Base-by-base conservation (phyloP, 2,888 invertebrate genomes). In the Aleiodes testaceus region DNA sequence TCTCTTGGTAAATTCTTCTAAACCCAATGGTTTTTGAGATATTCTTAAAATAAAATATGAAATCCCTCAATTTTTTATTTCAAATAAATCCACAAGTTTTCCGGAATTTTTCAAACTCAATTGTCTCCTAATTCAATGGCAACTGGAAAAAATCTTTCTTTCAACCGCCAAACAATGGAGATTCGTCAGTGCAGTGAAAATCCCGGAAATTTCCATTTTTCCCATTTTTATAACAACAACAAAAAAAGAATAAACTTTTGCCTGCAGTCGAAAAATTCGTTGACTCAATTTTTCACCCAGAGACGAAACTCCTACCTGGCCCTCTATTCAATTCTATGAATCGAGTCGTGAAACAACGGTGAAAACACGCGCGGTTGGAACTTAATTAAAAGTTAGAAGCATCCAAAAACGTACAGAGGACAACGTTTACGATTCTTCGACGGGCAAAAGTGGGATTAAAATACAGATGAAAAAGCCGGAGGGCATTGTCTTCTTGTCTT, bases 311-410 rank as follows among this genome's bases (percentile, higher is more conserved):
- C 14, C 16, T 11, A 59, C 26, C 3, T 18, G 4, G 18, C 9
- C 9, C 45, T 45, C 22, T 47, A 45, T 63, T 20, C 26, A 63
- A 63, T 63, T 63, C 45, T 26, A 45, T 9, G 22, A 45, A 45
- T 63, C 45, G 14, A 11, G 42, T 36, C 42, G 49, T 70, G 20
- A 65, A 70, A 70, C 70, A 66, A 59, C 44, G 22, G 22, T 14
- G 36, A 49, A 59, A 47, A 59, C 55, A 61, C 66, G 53, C 22
- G 53, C 45, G 45, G 49, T 36, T 45, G 49, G 36, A 70, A 70
- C 66, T 70, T 70, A 59, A 70, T 70, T 70, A 70, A 70, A 66
- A 70, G 59, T 70, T 70, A 7, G 44, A 20, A 12, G 14, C n/a
- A 45, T 36, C 50, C 42, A 36, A 22, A 44, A 55, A 55, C 20